These are phyloP conservation scores for Semotilus atromaculatus DNA, from an alignment of 2,797 vertebrate species.

Conservation along the genomic window DNA sequence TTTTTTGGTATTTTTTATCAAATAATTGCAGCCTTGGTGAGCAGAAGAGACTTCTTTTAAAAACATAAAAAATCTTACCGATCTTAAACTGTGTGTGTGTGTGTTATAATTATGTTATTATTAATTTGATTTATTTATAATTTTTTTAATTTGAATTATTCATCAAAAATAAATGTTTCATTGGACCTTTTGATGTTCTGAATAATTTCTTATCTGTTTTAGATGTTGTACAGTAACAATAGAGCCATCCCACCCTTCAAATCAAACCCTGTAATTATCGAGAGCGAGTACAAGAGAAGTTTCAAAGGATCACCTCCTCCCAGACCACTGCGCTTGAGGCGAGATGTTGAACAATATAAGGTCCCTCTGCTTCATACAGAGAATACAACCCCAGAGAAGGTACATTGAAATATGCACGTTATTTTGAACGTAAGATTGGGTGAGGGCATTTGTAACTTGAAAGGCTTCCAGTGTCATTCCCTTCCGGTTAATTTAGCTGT, in stretches of 20 bases:
- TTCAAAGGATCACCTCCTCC: slow-evolving; percentile 72
- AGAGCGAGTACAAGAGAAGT: slow-evolving; percentile 78
- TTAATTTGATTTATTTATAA: not conserved
- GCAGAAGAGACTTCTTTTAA: too few relatives aligned
- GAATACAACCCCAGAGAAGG: slow-evolving; percentile 64
- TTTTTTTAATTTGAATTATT: not conserved
- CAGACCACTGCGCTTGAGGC: slow-evolving; percentile 70
- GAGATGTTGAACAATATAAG: slow-evolving; percentile 70
- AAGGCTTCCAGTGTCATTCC: not conserved
- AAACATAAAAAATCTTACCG: too few relatives aligned
- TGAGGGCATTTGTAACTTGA: not conserved
- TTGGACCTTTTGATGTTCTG: not conserved
- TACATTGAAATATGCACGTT: slow-evolving; percentile 1
- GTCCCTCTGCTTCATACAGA: slow-evolving; percentile 61
- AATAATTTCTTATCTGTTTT: slow-evolving; percentile 40
- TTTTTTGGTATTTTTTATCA: too few relatives aligned
- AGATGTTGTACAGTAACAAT: slow-evolving; percentile 78
- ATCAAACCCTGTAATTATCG: slow-evolving; percentile 67
- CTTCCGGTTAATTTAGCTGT: not conserved
- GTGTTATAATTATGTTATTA: not conserved
- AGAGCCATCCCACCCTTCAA: slow-evolving; percentile 72
- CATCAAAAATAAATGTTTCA: not conserved
- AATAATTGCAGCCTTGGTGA: too few relatives aligned
- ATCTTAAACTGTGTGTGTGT: too few relatives aligned
- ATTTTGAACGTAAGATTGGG: not conserved